Conservation (phyloP, 2,113 vertebrate genomes). For the Mastomys coucha region DNA sequence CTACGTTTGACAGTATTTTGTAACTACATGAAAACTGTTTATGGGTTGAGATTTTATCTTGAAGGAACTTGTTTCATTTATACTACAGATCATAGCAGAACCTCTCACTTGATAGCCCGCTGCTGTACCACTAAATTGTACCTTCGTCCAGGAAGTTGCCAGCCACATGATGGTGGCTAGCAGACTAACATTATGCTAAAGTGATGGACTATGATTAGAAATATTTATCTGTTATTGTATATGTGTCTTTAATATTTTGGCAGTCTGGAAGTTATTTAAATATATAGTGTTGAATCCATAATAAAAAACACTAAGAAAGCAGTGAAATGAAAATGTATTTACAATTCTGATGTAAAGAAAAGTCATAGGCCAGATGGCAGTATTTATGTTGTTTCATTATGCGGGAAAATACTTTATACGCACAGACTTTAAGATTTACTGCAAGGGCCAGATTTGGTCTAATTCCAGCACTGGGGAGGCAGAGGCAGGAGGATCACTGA, state of each 20-base stretch:
- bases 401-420: background rate
- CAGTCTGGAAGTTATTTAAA: background rate
- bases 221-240: background rate
- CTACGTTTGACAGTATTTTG: background rate
- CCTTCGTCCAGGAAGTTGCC: background rate
- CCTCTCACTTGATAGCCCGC: background rate
- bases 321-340: background rate
- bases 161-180: background rate
- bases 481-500: background rate
- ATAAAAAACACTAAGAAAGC: background rate
- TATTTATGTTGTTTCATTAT: background rate
- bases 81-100: background rate
- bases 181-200: background rate
- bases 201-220: background rate
- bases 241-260: background rate
- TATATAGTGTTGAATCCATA: background rate
- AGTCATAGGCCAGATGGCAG: background rate
- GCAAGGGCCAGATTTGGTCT: background rate
- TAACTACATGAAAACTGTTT: slow-evolving; percentile 28
- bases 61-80: background rate
- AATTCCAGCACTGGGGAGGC: background rate
- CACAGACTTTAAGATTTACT: background rate
- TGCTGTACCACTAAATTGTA: background rate
- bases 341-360: background rate
- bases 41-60: background rate